Conservation (phyloP, 2,888 invertebrate genomes). For the Sinelater perroti region DNA sequence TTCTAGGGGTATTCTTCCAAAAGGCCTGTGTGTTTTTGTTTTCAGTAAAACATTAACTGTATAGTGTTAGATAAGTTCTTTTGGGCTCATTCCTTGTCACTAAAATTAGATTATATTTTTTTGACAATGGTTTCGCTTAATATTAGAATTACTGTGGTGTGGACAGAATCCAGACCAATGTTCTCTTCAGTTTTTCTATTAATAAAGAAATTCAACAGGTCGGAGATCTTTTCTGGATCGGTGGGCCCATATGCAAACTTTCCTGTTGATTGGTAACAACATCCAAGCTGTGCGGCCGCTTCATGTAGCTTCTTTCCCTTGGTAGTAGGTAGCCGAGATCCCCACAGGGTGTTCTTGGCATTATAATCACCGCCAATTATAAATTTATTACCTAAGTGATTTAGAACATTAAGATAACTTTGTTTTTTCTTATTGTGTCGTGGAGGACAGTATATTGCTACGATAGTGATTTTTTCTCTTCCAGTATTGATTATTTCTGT, state of each 20-base stretch:
- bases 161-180: constrained; percentile 13
- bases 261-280: constrained; percentile 27
- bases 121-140: constrained; percentile 30
- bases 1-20: background rate
- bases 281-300: constrained; percentile 1
- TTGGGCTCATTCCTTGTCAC: constrained; percentile 19
- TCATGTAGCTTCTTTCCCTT: constrained; percentile 20
- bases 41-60: constrained; percentile 8
- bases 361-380: constrained; percentile 43
- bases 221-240: constrained; percentile 34
- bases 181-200: constrained; percentile 32
- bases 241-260: constrained; percentile 46
- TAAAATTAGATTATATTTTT: no score
- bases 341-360: constrained; percentile 40
- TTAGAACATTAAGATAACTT: constrained; percentile 32
- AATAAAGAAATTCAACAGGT: constrained; percentile 41
- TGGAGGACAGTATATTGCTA: constrained; percentile 42
- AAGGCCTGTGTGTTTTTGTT: constrained; percentile 3
- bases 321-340: constrained; percentile 38
- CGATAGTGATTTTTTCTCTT: constrained; percentile 1
- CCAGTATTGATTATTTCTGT: constrained; percentile 20
- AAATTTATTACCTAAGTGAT: constrained; percentile 36
- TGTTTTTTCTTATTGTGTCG: constrained; percentile 39
- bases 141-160: constrained; percentile 21
- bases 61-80: constrained; percentile 2